Base-by-base conservation (phyloP, 2,797 vertebrate genomes). In the Sebastolobus alascanus region DNA sequence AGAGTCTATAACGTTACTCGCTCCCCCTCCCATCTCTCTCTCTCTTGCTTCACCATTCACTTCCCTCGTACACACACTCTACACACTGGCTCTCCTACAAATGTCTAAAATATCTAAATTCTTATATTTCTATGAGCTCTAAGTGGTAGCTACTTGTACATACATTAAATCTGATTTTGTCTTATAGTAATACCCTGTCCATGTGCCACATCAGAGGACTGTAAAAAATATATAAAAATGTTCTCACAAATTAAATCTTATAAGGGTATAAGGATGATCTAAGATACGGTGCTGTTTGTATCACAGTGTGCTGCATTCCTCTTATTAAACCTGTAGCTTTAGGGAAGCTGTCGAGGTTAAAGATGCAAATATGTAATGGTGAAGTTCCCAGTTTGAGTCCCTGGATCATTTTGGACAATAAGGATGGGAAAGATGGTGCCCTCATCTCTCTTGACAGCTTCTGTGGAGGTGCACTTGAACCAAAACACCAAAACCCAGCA, bases 371-470 rank as follows among this genome's bases (percentile, higher is more conserved):
- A 18, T 52, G 22, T 63, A 6, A 33, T 54, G 6, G 12, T 20
- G 64, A 38, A 77, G 59, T 74, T 73, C 35, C 35, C 4, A 33
- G 31, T 33, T 54, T 69, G 14, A 74, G 20, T 75, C 22, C 22
- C 10, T 67, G 67, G 8, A 79, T 78, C 33, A 67, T 38, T 10
- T 46, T 22, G 35, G 56, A 65, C 60, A 58, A 71, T 27, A 14
- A 67, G 16, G 18, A 52, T 16, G 8, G 18, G 22, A 37, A 66
- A 65, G 29, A 68, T 8, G 0, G 43, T 43, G 14, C 25, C 25
- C 40, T n/a, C 12, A 11, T 1, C 3, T 4, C 22, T 25, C 5
- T 25, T n/a, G 13, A 80, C 9, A 35, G 35, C 67, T 38, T 8
- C 33, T 54, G 68, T 40, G 25, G 10, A 61, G 38, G 14, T 14